Percentiles rank a stretch among this genome's conserved stretches.
Conservation (phyloP, 2,113 vertebrate species). For the Chunga burmeisteri region DNA sequence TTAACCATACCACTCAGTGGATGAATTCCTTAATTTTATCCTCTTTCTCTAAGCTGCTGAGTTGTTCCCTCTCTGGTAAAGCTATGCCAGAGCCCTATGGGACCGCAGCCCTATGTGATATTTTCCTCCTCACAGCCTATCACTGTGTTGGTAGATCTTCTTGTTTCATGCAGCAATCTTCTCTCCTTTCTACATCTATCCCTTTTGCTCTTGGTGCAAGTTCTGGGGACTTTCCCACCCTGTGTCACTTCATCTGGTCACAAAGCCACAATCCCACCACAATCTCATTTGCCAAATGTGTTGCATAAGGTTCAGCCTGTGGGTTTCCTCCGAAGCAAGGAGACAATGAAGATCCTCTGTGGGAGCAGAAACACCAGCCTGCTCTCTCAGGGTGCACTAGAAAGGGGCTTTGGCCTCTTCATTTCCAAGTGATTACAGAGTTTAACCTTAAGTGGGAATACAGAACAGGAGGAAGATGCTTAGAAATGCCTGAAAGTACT, state of each 20-base stretch:
- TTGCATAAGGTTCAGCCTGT: conserved; percentile 10
- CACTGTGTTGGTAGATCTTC: not conserved
- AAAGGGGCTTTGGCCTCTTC: not conserved
- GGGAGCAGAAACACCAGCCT: not conserved
- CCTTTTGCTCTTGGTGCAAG: not conserved
- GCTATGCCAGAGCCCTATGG: not conserved
- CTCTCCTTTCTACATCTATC: not conserved
- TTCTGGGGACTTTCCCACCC: conserved; percentile 18
- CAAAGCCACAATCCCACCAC: conserved; percentile 19
- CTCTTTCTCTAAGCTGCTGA: not conserved
- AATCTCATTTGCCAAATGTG: not conserved
- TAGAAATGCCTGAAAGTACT: not conserved
- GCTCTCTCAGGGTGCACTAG: not conserved
- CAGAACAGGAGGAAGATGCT: not conserved
- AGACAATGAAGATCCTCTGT: conserved; percentile 7
- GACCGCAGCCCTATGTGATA: not conserved
- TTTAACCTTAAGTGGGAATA: not conserved
- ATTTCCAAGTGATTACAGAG: not conserved
- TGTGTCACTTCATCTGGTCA: conserved; percentile 30
- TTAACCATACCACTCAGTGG: not conserved
- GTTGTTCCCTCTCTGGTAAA: not conserved
- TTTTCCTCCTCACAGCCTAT: not conserved
- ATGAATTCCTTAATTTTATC: not conserved
- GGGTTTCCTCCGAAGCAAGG: not conserved
- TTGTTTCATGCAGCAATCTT: not conserved